A percentile compares a stretch with the other conserved stretches of the same genome.
phyloP scores from a whole-genome alignment of 2,888 invertebrate genomes.

The Margaritifera margaritifera region DNA sequence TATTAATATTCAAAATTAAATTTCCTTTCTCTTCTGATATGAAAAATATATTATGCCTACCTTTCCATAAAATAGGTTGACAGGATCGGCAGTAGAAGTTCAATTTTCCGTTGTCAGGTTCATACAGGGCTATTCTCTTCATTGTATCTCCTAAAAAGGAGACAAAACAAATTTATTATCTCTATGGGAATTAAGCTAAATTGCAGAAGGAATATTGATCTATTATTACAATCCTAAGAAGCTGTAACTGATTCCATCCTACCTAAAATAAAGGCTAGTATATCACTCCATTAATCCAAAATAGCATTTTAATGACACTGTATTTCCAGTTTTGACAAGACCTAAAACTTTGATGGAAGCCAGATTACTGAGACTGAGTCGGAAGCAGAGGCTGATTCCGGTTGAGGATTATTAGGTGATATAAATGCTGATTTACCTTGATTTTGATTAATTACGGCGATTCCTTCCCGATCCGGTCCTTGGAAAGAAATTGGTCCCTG shows the following conservation, averaged over 20 bases:
- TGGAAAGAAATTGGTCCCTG: constrained; percentile 93
- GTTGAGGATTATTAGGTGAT: neutral
- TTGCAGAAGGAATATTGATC: no score
- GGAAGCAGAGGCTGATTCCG: neutral
- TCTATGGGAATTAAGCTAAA: no score
- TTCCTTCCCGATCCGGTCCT: constrained; percentile 90
- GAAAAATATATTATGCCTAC: constrained; percentile 42
- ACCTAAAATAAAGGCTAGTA: no score
- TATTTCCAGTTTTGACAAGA: neutral
- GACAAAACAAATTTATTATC: neutral
- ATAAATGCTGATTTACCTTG: constrained; percentile 80
- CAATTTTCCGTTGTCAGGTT: constrained; percentile 78
- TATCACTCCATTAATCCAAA: neutral
- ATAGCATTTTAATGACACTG: neutral
- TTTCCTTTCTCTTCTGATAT: neutral
- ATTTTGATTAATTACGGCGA: constrained; percentile 89
- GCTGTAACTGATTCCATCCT: no score
- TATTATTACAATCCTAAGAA: no score
- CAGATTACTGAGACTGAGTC: neutral
- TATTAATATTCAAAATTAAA: no score
- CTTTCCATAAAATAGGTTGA: constrained; percentile 79
- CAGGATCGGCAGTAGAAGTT: constrained; percentile 84
- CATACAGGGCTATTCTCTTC: constrained; percentile 82
- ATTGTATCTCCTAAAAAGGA: constrained; percentile 75
- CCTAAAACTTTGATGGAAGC: neutral